phyloP scores from a whole-genome alignment of 2,888 invertebrate genomes.

The Lathronympha strigana region DNA sequence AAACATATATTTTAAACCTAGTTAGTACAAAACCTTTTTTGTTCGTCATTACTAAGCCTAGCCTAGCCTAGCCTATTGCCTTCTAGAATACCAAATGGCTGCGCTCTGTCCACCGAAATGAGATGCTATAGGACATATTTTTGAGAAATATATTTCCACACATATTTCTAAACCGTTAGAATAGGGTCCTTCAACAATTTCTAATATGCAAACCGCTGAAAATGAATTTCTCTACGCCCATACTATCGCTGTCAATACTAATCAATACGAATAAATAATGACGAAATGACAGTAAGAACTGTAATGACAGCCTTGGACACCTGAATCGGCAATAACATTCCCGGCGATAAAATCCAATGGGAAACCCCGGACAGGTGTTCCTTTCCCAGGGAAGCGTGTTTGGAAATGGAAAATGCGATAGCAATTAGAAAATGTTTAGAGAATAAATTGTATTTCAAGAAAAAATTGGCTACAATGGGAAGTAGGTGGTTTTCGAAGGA shows the following conservation, averaged over 20 bases:
- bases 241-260: slow-evolving; percentile 2
- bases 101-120: too few relatives aligned
- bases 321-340: slow-evolving; percentile 31
- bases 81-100: too few relatives aligned
- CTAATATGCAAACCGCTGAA: neutral
- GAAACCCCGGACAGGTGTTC: slow-evolving; percentile 39
- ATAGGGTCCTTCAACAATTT: neutral
- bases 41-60: too few relatives aligned
- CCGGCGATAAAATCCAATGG: slow-evolving; percentile 30
- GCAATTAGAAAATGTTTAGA: neutral
- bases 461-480: too few relatives aligned
- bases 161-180: neutral
- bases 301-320: slow-evolving; percentile 37
- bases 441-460: neutral
- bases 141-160: too few relatives aligned
- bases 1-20: too few relatives aligned
- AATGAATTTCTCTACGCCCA: neutral
- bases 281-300: slow-evolving; percentile 25
- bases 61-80: too few relatives aligned
- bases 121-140: too few relatives aligned
- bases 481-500: too few relatives aligned
- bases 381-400: slow-evolving; percentile 37
- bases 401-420: neutral
- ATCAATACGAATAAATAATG: slow-evolving; percentile 35
- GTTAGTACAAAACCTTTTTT: too few relatives aligned